These are phyloP conservation scores for Neoarius graeffei DNA, from an alignment of 2,113 vertebrate species.

Conservation along the genomic window DNA sequence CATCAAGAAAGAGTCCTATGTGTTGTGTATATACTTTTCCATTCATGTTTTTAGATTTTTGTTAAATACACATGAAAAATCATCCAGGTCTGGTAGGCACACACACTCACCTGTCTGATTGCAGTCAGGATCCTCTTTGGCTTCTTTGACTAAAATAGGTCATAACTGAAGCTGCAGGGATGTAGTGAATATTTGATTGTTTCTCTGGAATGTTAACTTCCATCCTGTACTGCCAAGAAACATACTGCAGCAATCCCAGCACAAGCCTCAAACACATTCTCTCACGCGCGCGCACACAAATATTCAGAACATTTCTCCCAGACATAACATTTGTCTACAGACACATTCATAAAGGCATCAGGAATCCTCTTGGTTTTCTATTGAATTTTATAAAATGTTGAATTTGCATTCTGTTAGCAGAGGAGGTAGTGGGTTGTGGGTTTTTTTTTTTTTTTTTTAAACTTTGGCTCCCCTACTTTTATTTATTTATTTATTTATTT, in stretches of 20 bases:
- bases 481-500: too few species aligned
- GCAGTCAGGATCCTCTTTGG: constrained; percentile 18
- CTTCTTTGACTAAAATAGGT: constrained; percentile 73
- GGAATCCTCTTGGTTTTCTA: not conserved
- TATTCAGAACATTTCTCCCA: not conserved
- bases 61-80: not conserved
- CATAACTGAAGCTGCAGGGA: constrained; percentile 55
- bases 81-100: not conserved
- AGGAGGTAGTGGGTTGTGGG: not conserved
- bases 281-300: constrained; percentile 22
- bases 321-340: constrained; percentile 2
- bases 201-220: constrained; percentile 62
- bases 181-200: constrained; percentile 65
- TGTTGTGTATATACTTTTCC: not conserved
- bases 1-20: not conserved
- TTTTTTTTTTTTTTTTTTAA: not conserved
- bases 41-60: not conserved
- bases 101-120: not conserved
- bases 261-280: constrained; percentile 31
- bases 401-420: not conserved
- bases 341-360: not conserved
- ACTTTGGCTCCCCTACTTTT: not conserved
- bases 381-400: not conserved
- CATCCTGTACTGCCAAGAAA: constrained; percentile 65
- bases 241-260: constrained; percentile 43